Percentiles rank a stretch among this genome's conserved stretches.
Conservation (phyloP, 2,113 vertebrate species). For the Neodon shergylaensis region DNA sequence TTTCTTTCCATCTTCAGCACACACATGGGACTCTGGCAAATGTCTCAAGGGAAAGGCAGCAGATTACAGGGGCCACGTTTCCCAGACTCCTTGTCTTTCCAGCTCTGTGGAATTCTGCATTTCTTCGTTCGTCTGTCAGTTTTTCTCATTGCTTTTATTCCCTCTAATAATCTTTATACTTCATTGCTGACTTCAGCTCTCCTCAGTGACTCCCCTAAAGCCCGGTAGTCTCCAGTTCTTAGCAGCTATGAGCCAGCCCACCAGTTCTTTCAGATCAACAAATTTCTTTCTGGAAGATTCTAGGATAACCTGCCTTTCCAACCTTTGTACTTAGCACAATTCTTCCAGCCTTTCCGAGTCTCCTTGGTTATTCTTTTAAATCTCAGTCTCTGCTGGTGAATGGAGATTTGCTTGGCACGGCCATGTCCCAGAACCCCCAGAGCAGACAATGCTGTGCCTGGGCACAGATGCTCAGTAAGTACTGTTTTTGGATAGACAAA, state of each 20-base stretch:
- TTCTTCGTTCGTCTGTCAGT: background rate
- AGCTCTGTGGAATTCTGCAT: background rate
- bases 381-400: background rate
- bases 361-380: conserved; percentile 7
- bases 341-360: background rate
- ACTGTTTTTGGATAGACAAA: background rate
- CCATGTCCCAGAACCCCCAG: background rate
- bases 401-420: background rate
- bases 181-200: background rate
- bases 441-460: background rate
- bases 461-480: background rate
- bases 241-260: background rate
- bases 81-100: background rate
- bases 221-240: background rate
- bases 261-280: background rate
- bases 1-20: background rate
- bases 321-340: background rate
- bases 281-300: background rate
- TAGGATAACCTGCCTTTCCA: background rate
- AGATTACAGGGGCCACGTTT: background rate
- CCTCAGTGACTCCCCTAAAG: background rate
- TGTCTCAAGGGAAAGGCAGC: background rate
- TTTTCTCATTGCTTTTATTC: background rate
- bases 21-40: background rate
- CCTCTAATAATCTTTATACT: background rate